Conservation (phyloP, 2,888 invertebrate genomes). For the Dicyrtomina minuta region DNA sequence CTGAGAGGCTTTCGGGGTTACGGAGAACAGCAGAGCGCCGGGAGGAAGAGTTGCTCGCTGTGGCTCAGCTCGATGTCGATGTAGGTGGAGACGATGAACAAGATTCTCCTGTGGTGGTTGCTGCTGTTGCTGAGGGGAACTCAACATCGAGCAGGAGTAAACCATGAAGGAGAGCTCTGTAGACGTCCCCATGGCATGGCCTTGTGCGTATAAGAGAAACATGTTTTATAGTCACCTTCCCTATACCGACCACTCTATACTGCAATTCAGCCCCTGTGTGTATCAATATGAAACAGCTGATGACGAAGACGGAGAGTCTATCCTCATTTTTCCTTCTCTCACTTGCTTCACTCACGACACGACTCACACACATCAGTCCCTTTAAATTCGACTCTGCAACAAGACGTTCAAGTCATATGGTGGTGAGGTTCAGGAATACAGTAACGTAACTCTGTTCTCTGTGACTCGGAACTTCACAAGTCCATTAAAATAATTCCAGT, state of each 20-base stretch:
- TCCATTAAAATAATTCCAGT: neutral
- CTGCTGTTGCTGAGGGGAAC: slow-evolving; percentile 7
- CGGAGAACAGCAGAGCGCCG: slow-evolving; percentile 31
- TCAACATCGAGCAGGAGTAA: neutral
- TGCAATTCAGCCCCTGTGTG: too few species aligned
- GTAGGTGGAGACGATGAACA: slow-evolving; percentile 27
- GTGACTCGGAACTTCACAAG: slow-evolving; percentile 3
- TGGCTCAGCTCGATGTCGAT: slow-evolving; percentile 36
- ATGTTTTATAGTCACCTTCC: too few species aligned
- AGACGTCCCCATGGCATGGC: slow-evolving; percentile 28
- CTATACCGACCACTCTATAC: neutral
- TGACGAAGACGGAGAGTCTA: slow-evolving; percentile 31
- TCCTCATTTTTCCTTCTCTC: slow-evolving; percentile 14
- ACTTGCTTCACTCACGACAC: neutral
- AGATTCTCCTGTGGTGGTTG: slow-evolving; percentile 15
- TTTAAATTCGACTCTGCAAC: slow-evolving; percentile 23
- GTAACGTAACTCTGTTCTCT: neutral
- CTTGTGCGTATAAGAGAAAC: slow-evolving; percentile 13
- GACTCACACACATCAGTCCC: slow-evolving; percentile 14
- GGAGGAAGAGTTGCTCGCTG: slow-evolving; percentile 40
- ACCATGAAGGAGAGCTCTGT: slow-evolving; percentile 2
- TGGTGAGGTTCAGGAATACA: neutral
- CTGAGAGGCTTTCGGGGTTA: slow-evolving; percentile 31
- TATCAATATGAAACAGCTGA: slow-evolving; percentile 32
- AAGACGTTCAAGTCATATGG: slow-evolving; percentile 22